These are phyloP conservation scores for Bembecia ichneumoniformis DNA, from an alignment of 2,888 invertebrate species.

Conservation along the genomic window DNA sequence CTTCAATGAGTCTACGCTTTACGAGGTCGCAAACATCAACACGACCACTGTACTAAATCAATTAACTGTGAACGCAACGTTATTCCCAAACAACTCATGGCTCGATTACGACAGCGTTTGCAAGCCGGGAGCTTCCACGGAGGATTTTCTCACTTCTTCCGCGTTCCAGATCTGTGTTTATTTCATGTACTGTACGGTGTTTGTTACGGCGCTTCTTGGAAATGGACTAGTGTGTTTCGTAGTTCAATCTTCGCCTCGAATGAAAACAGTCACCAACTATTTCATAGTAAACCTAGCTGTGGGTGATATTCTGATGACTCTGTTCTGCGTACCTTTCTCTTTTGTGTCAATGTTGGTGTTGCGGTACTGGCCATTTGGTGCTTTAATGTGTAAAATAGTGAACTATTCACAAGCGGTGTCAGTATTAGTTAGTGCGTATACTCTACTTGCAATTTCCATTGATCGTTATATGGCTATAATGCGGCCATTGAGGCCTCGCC, in stretches of 20 bases:
- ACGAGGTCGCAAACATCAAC: slow-evolving; percentile 15
- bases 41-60: slow-evolving; percentile 11
- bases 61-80: slow-evolving; percentile 18
- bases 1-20: slow-evolving; percentile 9
- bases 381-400: slow-evolving; percentile 84
- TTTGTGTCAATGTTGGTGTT: slow-evolving; percentile 85
- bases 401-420: slow-evolving; percentile 87
- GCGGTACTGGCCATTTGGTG: slow-evolving; percentile 91
- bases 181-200: slow-evolving; percentile 79
- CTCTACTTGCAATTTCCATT: slow-evolving; percentile 90
- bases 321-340: slow-evolving; percentile 93
- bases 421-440: slow-evolving; percentile 89
- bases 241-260: slow-evolving; percentile 84
- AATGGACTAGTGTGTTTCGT: slow-evolving; percentile 90
- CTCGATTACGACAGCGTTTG: slow-evolving; percentile 30
- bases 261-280: slow-evolving; percentile 93
- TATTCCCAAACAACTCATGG: slow-evolving; percentile 32
- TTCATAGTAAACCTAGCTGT: slow-evolving; percentile 92
- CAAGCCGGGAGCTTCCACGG: slow-evolving; percentile 21
- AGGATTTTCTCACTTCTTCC: slow-evolving; percentile 41
- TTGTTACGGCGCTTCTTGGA: slow-evolving; percentile 79
- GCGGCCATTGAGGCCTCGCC: slow-evolving; percentile 86
- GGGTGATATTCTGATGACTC: slow-evolving; percentile 90
- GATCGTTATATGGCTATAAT: slow-evolving; percentile 93
- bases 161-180: slow-evolving; percentile 78